phyloP scores from a whole-genome alignment of 2,113 vertebrate genomes.

The Bubo bubo region DNA sequence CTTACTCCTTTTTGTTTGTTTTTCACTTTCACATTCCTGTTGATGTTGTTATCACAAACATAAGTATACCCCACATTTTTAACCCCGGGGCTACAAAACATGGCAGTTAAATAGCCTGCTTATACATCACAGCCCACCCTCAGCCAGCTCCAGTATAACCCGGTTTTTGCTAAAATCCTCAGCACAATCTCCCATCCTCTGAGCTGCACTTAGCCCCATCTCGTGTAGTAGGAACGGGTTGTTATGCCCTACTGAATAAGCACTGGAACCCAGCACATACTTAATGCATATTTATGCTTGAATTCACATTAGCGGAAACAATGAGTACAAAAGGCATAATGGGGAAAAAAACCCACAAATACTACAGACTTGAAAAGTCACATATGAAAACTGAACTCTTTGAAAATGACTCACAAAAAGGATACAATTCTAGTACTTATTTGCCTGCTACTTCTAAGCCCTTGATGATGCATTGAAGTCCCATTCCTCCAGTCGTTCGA shows the following conservation, averaged over 20 bases:
- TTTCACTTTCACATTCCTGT: background rate
- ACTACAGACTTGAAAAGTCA: background rate
- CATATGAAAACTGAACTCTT: background rate
- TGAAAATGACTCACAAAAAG: background rate
- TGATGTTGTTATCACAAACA: background rate
- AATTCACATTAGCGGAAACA: constrained; percentile 18
- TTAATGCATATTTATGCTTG: background rate
- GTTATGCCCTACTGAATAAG: background rate
- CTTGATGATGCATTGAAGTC: background rate
- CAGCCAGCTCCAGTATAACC: background rate
- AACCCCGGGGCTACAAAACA: background rate
- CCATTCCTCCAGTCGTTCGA: background rate
- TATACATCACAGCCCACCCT: background rate
- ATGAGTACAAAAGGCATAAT: background rate
- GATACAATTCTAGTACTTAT: background rate
- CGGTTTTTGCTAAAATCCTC: background rate
- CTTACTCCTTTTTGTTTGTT: background rate
- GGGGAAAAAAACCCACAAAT: background rate
- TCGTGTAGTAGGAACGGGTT: background rate
- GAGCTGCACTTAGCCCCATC: background rate
- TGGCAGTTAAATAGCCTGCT: background rate
- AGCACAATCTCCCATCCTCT: background rate
- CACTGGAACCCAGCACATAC: background rate
- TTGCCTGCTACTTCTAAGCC: background rate
- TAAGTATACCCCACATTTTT: background rate